Conservation (phyloP, 1,140 invertebrate species). For the Geopemphigus sp. region DNA sequence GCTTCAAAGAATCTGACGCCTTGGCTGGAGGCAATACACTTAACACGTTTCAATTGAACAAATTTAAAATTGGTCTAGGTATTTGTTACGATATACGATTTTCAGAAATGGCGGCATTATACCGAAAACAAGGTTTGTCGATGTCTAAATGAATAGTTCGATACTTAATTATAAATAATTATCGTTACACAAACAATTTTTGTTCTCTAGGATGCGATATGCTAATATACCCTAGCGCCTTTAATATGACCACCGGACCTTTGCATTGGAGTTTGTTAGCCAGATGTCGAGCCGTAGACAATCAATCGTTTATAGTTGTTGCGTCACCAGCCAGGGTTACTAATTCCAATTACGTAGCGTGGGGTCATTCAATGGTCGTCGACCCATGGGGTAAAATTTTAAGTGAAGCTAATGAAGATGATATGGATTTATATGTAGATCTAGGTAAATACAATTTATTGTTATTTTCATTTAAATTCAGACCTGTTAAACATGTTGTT, state of each 20-base stretch:
- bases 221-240: slow-evolving; percentile 88
- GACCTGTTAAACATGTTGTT: slow-evolving; percentile 36
- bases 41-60: slow-evolving; percentile 71
- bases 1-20: slow-evolving; percentile 89
- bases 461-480: slow-evolving; percentile 2
- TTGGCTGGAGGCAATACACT: slow-evolving; percentile 74
- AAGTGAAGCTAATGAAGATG: slow-evolving; percentile 66
- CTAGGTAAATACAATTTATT: slow-evolving; percentile 63
- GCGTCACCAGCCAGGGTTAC: slow-evolving; percentile 75
- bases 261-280: slow-evolving; percentile 86
- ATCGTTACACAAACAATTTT: neutral
- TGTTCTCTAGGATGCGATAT: slow-evolving; percentile 70
- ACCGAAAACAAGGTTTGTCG: slow-evolving; percentile 67
- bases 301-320: slow-evolving; percentile 75
- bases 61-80: slow-evolving; percentile 80
- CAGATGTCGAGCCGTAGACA: slow-evolving; percentile 79
- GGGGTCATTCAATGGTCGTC: slow-evolving; percentile 82
- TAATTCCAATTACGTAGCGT: slow-evolving; percentile 76
- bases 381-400: slow-evolving; percentile 85
- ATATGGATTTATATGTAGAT: slow-evolving; percentile 72
- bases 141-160: neutral
- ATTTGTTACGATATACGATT: slow-evolving; percentile 96
- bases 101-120: slow-evolving; percentile 81
- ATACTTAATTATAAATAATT: neutral
- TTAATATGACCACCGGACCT: slow-evolving; percentile 93